These are phyloP conservation scores for Pogonomyrmex barbatus DNA, from an alignment of 1,140 invertebrate species.

Conservation along the genomic window DNA sequence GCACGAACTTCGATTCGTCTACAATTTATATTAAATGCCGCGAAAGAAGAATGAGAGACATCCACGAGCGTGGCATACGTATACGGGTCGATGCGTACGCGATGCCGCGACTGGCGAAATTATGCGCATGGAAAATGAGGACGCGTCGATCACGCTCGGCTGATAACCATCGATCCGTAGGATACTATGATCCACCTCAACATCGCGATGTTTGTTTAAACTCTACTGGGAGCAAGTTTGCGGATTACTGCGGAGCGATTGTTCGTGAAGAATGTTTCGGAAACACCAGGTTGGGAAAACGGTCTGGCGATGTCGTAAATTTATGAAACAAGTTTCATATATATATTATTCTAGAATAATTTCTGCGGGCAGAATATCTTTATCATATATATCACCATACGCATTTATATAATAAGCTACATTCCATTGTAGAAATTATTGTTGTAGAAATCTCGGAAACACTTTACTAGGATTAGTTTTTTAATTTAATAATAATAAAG, in stretches of 20 bases:
- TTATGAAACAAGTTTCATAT: not conserved
- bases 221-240: not conserved
- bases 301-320: not conserved
- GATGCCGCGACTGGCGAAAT: conserved; percentile 9
- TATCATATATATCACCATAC: too few relatives aligned
- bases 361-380: not conserved
- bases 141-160: not conserved
- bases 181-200: too few relatives aligned
- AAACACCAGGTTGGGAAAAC: not conserved
- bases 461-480: not conserved
- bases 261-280: not conserved
- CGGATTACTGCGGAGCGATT: not conserved
- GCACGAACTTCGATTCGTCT: conserved; percentile 15
- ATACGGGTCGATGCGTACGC: not conserved
- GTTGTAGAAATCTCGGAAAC: not conserved
- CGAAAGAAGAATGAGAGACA: conserved; percentile 20
- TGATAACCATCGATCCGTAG: conserved; percentile 5
- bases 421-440: not conserved
- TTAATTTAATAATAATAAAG: too few relatives aligned
- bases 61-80: not conserved
- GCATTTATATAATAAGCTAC: not conserved
- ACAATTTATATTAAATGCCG: conserved; percentile 29
- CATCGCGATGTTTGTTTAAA: not conserved
- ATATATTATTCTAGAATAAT: not conserved
- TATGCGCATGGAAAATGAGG: conserved; percentile 26